Percentiles rank a stretch among this genome's conserved stretches.
Conservation (phyloP, 1,140 invertebrate genomes). For the Caenorhabditis remanei region DNA sequence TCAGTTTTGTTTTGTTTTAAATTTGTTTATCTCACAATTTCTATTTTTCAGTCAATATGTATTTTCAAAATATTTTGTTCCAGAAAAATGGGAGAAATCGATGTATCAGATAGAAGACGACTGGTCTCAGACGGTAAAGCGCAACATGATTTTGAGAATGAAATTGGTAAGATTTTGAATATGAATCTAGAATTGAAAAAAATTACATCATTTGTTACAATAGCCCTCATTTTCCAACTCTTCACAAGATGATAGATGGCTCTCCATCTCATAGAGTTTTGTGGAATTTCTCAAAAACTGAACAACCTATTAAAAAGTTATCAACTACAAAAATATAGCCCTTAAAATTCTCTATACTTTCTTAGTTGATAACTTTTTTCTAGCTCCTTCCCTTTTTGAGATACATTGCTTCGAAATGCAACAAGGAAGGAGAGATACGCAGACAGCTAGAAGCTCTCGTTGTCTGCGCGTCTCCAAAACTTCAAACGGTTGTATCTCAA, state of each 20-base stretch:
- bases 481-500: not conserved
- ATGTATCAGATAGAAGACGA: not conserved
- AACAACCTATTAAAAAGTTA: not conserved
- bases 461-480: too few species aligned
- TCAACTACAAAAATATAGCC: not conserved
- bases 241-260: too few species aligned
- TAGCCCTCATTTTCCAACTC: too few species aligned
- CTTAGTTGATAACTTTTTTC: not conserved
- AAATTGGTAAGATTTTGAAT: not conserved
- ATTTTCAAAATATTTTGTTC: not conserved
- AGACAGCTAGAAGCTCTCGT: too few species aligned
- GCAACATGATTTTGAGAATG: not conserved
- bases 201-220: too few species aligned
- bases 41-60: too few species aligned
- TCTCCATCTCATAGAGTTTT: not conserved
- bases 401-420: not conserved
- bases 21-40: too few species aligned
- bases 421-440: too few species aligned
- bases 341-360: not conserved
- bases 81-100: conserved; percentile 11
- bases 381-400: not conserved
- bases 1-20: too few species aligned
- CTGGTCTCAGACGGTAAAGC: not conserved
- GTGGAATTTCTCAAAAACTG: not conserved
- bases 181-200: too few species aligned